Percentiles rank a stretch among this genome's conserved stretches.
Conservation (phyloP, 2,113 vertebrate genomes). For the Notothenia coriiceps region DNA sequence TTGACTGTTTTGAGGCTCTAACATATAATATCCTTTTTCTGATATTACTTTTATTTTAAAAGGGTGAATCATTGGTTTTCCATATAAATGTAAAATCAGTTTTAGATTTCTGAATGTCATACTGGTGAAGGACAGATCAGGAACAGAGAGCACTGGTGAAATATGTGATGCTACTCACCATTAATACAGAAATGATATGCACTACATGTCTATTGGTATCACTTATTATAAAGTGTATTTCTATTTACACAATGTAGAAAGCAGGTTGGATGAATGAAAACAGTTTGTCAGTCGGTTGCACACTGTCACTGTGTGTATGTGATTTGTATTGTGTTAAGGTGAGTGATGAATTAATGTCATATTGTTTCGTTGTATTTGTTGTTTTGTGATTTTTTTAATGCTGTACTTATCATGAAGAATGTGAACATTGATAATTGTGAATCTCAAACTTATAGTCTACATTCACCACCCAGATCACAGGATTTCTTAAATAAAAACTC, state of each 20-base stretch:
- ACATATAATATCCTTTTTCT: neutral
- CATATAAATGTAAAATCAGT: neutral
- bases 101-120: neutral
- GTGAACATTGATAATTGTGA: neutral
- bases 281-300: slow-evolving; percentile 6
- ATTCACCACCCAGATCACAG: neutral
- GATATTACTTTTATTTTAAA: neutral
- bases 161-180: slow-evolving; percentile 21
- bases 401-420: neutral
- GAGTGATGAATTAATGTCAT: slow-evolving; percentile 36
- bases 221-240: slow-evolving; percentile 64
- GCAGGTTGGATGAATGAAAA: neutral
- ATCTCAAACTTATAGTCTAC: neutral
- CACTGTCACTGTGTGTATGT: neutral
- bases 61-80: neutral
- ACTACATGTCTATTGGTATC: slow-evolving; percentile 47
- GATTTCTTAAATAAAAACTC: too few species aligned
- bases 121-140: neutral
- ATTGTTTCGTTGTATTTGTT: slow-evolving; percentile 38
- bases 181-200: slow-evolving; percentile 20
- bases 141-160: neutral
- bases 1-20: neutral
- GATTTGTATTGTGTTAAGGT: slow-evolving; percentile 13
- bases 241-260: slow-evolving; percentile 11
- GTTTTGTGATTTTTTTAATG: neutral